A percentile compares a stretch with the other conserved stretches of the same genome.
Conservation (phyloP, 2,113 vertebrate genomes). For the Dromaius novaehollandiae region DNA sequence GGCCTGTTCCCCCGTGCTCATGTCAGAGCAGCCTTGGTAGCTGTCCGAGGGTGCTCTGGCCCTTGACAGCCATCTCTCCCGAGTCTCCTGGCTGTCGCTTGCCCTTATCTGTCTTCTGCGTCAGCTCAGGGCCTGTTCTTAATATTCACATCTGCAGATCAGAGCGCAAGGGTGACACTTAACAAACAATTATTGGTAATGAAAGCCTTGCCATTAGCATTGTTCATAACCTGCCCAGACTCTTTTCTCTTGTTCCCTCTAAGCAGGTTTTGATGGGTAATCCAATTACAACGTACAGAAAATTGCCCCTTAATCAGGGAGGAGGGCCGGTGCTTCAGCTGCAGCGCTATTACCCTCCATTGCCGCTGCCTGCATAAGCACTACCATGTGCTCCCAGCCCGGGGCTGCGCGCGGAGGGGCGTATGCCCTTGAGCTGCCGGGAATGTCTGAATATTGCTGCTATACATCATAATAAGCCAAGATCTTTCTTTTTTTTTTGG, state of each 20-base stretch:
- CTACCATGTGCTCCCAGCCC: not conserved
- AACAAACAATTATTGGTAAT: not conserved
- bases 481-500: not conserved
- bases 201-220: not conserved
- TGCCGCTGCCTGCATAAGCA: not conserved
- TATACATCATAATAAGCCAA: not conserved
- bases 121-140: not conserved
- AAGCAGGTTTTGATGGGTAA: not conserved
- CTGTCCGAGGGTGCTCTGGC: not conserved
- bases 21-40: not conserved
- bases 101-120: not conserved
- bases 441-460: not conserved
- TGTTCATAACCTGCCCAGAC: not conserved
- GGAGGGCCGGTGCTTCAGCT: not conserved
- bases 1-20: not conserved
- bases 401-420: accelerated
- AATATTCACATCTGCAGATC: not conserved
- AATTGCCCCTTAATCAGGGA: not conserved
- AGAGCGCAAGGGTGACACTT: not conserved
- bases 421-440: not conserved
- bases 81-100: not conserved
- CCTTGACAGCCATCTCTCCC: not conserved
- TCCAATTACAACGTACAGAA: not conserved
- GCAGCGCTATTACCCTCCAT: not conserved
- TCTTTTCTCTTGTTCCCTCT: not conserved